These are phyloP conservation scores for Hypercompe scribonia DNA, from an alignment of 2,888 invertebrate genomes.

Conservation along the genomic window DNA sequence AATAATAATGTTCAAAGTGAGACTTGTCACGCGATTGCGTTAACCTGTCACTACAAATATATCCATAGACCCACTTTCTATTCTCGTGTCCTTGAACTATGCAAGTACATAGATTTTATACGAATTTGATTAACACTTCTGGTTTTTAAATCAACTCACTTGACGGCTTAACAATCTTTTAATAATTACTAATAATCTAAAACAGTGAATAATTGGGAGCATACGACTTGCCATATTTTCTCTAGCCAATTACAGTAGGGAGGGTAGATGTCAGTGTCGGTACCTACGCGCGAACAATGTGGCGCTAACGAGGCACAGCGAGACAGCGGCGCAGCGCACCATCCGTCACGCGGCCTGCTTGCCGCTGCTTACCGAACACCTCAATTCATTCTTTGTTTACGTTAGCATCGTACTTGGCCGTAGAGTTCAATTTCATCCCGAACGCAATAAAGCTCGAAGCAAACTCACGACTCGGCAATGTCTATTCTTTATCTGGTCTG, in stretches of 20 bases:
- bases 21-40: conserved; percentile 78
- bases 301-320: conserved; percentile 72
- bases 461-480: conserved; percentile 80
- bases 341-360: conserved; percentile 59
- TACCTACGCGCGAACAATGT: conserved; percentile 66
- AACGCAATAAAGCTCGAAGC: conserved; percentile 83
- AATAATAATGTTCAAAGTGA: conserved; percentile 81
- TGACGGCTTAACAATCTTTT: conserved; percentile 8
- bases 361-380: conserved; percentile 67
- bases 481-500: conserved; percentile 78
- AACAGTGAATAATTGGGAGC: conserved; percentile 34
- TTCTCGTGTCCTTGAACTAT: conserved; percentile 73
- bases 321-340: conserved; percentile 39
- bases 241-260: conserved; percentile 53
- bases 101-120: conserved; percentile 22
- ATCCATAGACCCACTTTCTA: conserved; percentile 78
- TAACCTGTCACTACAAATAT: conserved; percentile 70
- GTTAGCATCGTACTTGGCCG: conserved; percentile 69
- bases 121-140: conserved; percentile 18
- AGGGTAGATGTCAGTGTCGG: conserved; percentile 52
- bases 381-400: conserved; percentile 79
- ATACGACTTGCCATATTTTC: conserved; percentile 46
- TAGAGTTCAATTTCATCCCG: conserved; percentile 73
- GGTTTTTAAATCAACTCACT: background rate
- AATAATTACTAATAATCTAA: conserved; percentile 14